Percentiles rank a stretch among this genome's conserved stretches.
Evolutionary conservation across 2,888 invertebrate genomes (phyloP).

Genomic region (Meiosimyza platycephala): DNA sequence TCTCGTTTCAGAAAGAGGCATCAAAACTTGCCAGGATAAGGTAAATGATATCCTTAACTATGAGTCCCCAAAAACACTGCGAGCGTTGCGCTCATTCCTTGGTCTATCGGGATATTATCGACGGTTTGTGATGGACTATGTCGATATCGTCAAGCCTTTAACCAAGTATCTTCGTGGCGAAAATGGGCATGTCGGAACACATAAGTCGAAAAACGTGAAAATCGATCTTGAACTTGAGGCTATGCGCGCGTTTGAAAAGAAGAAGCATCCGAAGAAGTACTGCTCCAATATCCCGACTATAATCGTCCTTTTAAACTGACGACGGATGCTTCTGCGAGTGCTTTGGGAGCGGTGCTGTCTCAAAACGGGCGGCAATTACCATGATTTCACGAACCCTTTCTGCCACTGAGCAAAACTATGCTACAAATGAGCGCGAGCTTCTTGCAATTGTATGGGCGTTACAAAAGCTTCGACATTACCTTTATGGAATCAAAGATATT

Average conservation of each 20-base stretch:
- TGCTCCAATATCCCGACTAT: conserved; percentile 33
- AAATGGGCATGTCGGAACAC: conserved; percentile 34
- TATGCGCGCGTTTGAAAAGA: conserved; percentile 35
- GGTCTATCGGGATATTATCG: no score
- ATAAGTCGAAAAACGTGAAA: conserved; percentile 38
- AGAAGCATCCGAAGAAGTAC: conserved; percentile 38
- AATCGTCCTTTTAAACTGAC: no score
- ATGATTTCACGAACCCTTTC: conserved; percentile 37
- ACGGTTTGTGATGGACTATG: no score
- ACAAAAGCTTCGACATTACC: conserved; percentile 58
- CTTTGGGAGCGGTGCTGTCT: no score
- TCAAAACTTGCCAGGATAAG: no score
- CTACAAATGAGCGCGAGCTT: conserved; percentile 39
- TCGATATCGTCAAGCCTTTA: no score
- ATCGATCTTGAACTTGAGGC: conserved; percentile 37
- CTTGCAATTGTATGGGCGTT: conserved; percentile 40
- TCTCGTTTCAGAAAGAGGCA: no score
- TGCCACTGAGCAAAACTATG: conserved; percentile 40
- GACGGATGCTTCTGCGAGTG: no score
- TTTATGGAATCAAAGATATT: conserved; percentile 54
- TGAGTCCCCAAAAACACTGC: no score
- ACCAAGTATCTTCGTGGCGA: conserved; percentile 38
- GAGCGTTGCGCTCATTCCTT: no score
- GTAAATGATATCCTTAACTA: no score
- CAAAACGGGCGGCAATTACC: no score